phyloP scores from a whole-genome alignment of 2,888 invertebrate genomes.

The Synanthedon tipuliformis region DNA sequence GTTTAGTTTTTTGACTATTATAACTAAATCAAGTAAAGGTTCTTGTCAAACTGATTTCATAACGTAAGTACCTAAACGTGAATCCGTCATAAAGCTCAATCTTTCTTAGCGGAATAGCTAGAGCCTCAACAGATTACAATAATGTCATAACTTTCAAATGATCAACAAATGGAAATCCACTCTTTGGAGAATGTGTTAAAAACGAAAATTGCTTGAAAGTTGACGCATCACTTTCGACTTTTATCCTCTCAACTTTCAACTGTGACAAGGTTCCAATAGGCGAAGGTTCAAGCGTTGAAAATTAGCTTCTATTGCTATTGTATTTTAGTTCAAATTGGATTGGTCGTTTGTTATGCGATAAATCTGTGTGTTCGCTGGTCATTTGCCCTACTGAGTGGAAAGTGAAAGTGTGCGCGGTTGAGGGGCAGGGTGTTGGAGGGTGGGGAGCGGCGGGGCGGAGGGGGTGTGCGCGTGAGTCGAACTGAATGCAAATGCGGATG shows the following conservation, averaged over 20 bases:
- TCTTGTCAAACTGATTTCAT: conserved; percentile 60
- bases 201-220: conserved; percentile 8
- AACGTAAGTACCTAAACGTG: conserved; percentile 37
- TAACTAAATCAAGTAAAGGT: conserved; percentile 18
- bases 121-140: conserved; percentile 9
- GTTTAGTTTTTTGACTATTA: too few relatives aligned
- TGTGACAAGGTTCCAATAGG: conserved; percentile 26
- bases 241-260: conserved; percentile 20
- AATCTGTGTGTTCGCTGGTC: conserved; percentile 22
- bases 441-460: conserved; percentile 17
- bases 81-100: conserved; percentile 62
- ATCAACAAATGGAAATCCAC: conserved; percentile 11
- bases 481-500: conserved; percentile 52
- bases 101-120: conserved; percentile 50
- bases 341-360: not conserved
- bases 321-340: conserved; percentile 11
- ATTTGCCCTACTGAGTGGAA: conserved; percentile 62
- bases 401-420: conserved; percentile 57
- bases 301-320: not conserved
- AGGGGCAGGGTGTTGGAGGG: conserved; percentile 10
- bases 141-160: conserved; percentile 17
- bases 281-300: conserved; percentile 4
- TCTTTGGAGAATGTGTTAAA: conserved; percentile 6
- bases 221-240: conserved; percentile 35
- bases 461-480: conserved; percentile 39